Evolutionary conservation across 2,797 vertebrate species (phyloP), one percentile per base, ranked within the genome.

Genomic region (Lacerta bilineata): DNA sequence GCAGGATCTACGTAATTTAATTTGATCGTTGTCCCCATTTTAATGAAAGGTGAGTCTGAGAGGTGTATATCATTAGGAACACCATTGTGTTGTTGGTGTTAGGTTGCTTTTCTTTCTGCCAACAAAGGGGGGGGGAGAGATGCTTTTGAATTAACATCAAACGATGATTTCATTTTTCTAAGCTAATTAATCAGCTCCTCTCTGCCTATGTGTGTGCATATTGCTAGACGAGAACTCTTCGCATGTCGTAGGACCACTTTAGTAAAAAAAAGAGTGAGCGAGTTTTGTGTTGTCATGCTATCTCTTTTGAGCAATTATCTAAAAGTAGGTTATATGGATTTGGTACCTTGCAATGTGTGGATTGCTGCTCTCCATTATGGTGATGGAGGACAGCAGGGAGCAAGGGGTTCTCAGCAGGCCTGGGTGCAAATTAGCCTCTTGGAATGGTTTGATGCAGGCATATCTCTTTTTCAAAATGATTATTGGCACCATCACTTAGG

Each of bases 401-500:
- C 17, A 76, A 76, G 46, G 84, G 20, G 84, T 81, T 89, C 55
- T 55, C 36, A 46, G 61, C 29, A 81, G 77, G 64, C 2, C 3
- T 11, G 1, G 71, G 55, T 59, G 71, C 43, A 90, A 93, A 79
- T 93, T 76, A 87, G 0, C 0, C 0, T 87, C 36, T 90, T 91
- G 25, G 43, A 84, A 3, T 84, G 82, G 61, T 80, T 87, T 41
- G 17, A 75, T 55, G 17, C 81, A 89, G 91, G 82, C 0, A 3
- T 84, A 80, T 2, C 86, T 91, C 59, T 83, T 85, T 74, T 87
- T 91, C 88, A 33, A 46, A 39, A 85, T 68, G 86, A 77, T 11
- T 91, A 43, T 91, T 93, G 90, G 43, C 33, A 13, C 77, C 39
- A 91, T 59, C 83, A 84, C 90, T 94, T 93, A 88, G 92, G 91